Base-by-base conservation (phyloP, 2,888 invertebrate genomes). In the Drosophila lacicola region DNA sequence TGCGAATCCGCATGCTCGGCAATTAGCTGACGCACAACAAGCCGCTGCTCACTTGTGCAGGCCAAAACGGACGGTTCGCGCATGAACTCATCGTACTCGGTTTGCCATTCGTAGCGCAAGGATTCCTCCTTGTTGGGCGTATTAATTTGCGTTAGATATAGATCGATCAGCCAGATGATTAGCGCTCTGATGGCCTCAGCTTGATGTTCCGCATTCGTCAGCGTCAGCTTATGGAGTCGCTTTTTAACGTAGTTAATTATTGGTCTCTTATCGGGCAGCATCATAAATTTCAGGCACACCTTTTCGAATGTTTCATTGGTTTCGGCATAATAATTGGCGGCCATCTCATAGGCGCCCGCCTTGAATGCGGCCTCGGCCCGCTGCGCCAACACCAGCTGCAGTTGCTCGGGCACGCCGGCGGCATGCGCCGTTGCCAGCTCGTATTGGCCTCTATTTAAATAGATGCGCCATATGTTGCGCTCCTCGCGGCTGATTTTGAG, bases 251-350 rank as follows among this genome's bases (percentile, higher is more conserved):
- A 98, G 11, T 96, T 95, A 93, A 98, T 97, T 53, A 99, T 93
- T 0, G 99, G 97, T 78, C 96, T 96, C 66, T 96, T 96, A 90
- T 98, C 94, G 62, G 96, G 95, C 0, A 95, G 94, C 13, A 88
- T 79, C 69, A 91, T 90, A 34, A 99, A 98, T 90, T 98, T 98
- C 11, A 99, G 93, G 58, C 98, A 97, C 39, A 99, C 95, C 82
- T 97, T 97, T 93, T 99, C 99, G 91, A 99, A 99, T 19, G 98
- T 96, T 44, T 96, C 96, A 82, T 96, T 95, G 0, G 98, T 98
- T 85, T 97, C 96, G 0, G 99, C 98, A 91, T 96, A 99, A 77
- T 96, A 95, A 81, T 95, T 94, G 0, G 99, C 99, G 91, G 98
- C 98, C 78, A 95, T 94, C 66, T 96, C 95, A 84, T 95, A 98